Evolutionary conservation across 2,888 invertebrate species (phyloP), one percentile per base, ranked within the genome.

Genomic region (Megamerina dolium): DNA sequence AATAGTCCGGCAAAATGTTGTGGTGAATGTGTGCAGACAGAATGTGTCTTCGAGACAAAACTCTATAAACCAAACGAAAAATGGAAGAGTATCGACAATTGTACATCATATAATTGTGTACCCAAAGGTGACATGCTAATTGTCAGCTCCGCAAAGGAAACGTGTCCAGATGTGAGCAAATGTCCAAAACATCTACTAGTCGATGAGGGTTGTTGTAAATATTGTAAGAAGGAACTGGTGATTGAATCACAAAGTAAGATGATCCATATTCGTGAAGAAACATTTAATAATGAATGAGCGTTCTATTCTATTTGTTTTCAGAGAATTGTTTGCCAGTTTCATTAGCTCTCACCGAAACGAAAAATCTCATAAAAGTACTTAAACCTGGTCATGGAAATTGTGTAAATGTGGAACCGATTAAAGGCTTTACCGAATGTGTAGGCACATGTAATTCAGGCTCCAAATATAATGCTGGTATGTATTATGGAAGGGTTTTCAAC

Each of bases 361-460:
- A 81, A 38, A 79, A 79, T 0, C 59, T 84, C 48, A 62, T 88
- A 5, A 72, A 74, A 44, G 60, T 75, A 6, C 54, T 55, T 5
- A 59, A 73, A 29, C 63, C 64, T 0, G 52, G 57, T 10, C 80
- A 80, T 64, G 86, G 85, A 0, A 53, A 70, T 2, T 89, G 88
- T 64, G 68, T 72, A 48, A 89, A 88, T 69, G 64, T 70, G 18
- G 60, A 75, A 41, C 74, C 79, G 0, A 72, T 87, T 14, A 51
- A 55, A 4, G 79, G 77, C 5, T 78, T 87, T 58, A 79, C 77
- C 8, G 81, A 86, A 66, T 89, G 88, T 56, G 73, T 75, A 37
- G 88, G 88, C 1, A 61, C 72, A 12, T 88, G 88, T 57, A 72
- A 77, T 50, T 86, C 87, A 0, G 79, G 80, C 14, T 82, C 85